Evolutionary conservation across 2,113 vertebrate species (phyloP), one percentile per base, ranked within the genome.

Genomic region (Lycocorax pyrrhopterus): DNA sequence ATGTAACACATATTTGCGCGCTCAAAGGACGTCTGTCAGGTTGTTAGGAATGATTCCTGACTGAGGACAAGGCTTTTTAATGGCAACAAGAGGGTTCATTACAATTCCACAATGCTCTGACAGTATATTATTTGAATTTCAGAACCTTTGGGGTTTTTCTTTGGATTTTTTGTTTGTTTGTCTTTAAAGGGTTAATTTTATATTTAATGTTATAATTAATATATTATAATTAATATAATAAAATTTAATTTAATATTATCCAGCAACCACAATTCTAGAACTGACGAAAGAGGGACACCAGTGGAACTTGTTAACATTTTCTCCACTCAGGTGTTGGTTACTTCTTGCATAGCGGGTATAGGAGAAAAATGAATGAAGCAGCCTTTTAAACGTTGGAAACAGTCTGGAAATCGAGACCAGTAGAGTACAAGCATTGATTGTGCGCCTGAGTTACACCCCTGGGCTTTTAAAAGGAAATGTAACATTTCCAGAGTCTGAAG

Each of bases 401-500:
- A 35, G 60, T 52, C 68, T 94, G 81, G 86, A 87, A 81, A 90
- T 44, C 1, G 7, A 77, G 90, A 60, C 49, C 39, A 60, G 74
- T 16, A 46, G 64, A 85, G 56, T 13, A 93, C 84, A 96, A 77
- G 68, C 78, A 95, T 32, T 84, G 77, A 91, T 56, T 97, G 84
- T 91, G 55, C 0, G 0, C 51, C 73, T 72, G 66, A 55, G 69
- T 80, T 89, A 76, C 60, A 80, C 82, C 41, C 21, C 20, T 43
- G 90, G 94, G 80, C 74, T 93, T 95, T 95, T 82, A 90, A 96
- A 90, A 87, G 86, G 74, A 94, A 96, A 95, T 93, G 25, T 88
- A 95, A 96, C 88, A 91, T 96, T 96, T 97, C 84, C 92, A 96
- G 78, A 80, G 29, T 68, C 73, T 82, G 80, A 92, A 95, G 64